Evolutionary conservation across 2,113 vertebrate species (phyloP).

Genomic region (Noturus placidus): DNA sequence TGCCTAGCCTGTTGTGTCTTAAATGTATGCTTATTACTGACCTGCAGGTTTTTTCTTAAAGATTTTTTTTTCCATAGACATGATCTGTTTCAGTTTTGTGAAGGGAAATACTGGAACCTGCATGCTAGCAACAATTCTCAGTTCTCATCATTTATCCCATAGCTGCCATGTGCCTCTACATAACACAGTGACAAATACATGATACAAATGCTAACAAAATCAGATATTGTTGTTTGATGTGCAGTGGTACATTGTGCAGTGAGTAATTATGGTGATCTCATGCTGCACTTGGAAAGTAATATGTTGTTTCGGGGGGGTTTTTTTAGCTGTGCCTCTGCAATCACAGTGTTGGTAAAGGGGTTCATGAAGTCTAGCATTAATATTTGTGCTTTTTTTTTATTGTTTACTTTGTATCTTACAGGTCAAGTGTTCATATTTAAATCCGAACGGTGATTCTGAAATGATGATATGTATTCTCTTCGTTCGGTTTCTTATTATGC

Average conservation of each 20-base stretch:
- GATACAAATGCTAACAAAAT: conserved; percentile 3
- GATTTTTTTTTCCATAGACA: conserved; percentile 34
- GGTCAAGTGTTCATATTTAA: neutral
- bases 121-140: conserved; percentile 32
- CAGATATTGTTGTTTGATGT: conserved; percentile 12
- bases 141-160: conserved; percentile 24
- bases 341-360: neutral
- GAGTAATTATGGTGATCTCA: conserved; percentile 23
- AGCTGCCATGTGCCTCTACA: conserved; percentile 4
- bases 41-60: neutral
- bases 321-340: neutral
- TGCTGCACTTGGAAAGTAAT: conserved; percentile 1
- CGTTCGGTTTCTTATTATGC: neutral
- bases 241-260: neutral
- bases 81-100: conserved; percentile 24
- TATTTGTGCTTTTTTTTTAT: neutral
- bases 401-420: neutral
- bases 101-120: conserved; percentile 11
- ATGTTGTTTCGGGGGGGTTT: neutral
- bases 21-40: neutral
- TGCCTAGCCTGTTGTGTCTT: neutral
- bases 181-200: conserved; percentile 15
- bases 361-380: neutral
- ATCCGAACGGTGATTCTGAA: neutral
- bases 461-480: neutral